These are phyloP conservation scores for Thamnophis sirtalis DNA, from an alignment of 2,113 vertebrate species.

Conservation along the genomic window DNA sequence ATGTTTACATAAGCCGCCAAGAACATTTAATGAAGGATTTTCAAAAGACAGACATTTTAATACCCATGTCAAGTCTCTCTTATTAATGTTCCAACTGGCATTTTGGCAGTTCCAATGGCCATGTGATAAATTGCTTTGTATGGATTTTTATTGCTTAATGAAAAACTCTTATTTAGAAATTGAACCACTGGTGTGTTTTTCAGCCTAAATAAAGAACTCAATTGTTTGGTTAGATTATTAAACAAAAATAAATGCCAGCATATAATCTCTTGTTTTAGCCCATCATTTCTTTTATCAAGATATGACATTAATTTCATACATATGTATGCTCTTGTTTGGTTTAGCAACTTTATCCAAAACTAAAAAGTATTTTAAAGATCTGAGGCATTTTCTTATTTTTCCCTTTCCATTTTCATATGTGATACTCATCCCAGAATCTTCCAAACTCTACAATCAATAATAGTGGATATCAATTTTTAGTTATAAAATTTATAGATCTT, in stretches of 20 bases:
- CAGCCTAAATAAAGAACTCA: neutral
- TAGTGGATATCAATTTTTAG: neutral
- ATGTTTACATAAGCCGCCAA: neutral
- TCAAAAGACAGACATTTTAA: neutral
- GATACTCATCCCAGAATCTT: neutral
- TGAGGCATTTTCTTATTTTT: neutral
- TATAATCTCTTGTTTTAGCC: constrained; percentile 4
- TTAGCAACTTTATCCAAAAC: neutral
- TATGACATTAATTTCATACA: neutral
- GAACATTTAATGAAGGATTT: neutral
- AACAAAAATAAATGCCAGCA: neutral
- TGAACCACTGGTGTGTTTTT: neutral
- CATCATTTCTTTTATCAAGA: neutral
- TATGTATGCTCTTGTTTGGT: neutral
- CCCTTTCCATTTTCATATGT: neutral
- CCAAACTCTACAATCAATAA: neutral
- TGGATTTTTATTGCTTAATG: neutral
- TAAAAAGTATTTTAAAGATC: neutral
- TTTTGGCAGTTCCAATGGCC: neutral
- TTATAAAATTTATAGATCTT: neutral
- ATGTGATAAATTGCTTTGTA: rapidly evolving
- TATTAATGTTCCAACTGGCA: neutral
- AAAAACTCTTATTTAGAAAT: neutral
- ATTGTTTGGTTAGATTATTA: neutral
- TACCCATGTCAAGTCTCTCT: neutral